Base-by-base conservation (phyloP, 2,113 vertebrate species). In the Zapornia atra region DNA sequence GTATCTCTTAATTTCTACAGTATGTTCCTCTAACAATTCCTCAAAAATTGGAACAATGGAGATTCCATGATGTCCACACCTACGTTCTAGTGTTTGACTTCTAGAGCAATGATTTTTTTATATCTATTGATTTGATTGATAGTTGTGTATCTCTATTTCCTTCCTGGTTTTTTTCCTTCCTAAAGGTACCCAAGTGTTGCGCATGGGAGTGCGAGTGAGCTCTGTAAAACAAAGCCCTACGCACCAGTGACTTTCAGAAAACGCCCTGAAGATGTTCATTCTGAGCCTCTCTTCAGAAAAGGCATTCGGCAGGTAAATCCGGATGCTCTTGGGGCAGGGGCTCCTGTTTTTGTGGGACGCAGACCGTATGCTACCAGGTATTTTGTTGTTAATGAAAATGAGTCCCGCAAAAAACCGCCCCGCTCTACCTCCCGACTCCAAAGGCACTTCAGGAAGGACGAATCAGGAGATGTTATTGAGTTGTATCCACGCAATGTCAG, bases 251-350 rank as follows among this genome's bases (percentile, higher is more conserved):
- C 94, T 87, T 29, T 93, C 82, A 71, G 76, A 96, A 97, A 95
- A 85, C 97, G 61, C 64, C 29, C 65, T 6, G 98, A 98, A 65
- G 97, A 97, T 53, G 88, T 97, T 42, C 97, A 95, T 80, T 99
- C 98, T 9, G 99, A 99, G 31, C 99, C 99, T 17, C 97, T 99
- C 51, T 99, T 98, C 97, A 98, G 98, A 80, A 99, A 98, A 97
- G 96, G 96, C 68, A 78, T 97, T 24, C 95, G 90, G 20, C 97
- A 98, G 9, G 33, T 97, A 31, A 97, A 97, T 57, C 96, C 96
- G 0, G 98, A 98, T 64, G 85, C 97, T 16, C 60, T 71, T 25
- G 97, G 77, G 61, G 97, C 88, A 12, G 86, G 87, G 0, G 95
- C 95, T 20, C 97, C 97, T 50, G 97, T 92, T 54, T 97, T 98